Percentiles rank a stretch among this genome's conserved stretches.
Evolutionary conservation across 2,888 invertebrate genomes (phyloP).

Genomic region (Euclidia mi): DNA sequence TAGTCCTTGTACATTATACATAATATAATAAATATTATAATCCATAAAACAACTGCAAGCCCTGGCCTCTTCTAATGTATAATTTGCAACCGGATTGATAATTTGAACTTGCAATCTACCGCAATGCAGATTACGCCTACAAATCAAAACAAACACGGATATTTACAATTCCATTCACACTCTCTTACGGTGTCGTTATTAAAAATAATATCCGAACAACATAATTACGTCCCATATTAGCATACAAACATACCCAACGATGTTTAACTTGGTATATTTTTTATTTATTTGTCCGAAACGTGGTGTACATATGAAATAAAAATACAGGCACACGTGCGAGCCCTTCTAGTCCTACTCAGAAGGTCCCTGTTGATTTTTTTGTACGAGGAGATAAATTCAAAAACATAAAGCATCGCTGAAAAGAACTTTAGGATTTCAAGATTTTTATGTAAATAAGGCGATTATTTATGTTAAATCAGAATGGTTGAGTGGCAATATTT

Average conservation of each 20-base stretch:
- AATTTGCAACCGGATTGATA: too few relatives aligned
- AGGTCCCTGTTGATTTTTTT: too few relatives aligned
- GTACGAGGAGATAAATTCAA: slow-evolving; percentile 3
- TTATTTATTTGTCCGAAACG: slow-evolving; percentile 26
- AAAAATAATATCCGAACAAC: slow-evolving; percentile 9
- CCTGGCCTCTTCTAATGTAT: too few relatives aligned
- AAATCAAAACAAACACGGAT: too few relatives aligned
- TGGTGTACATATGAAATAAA: slow-evolving; percentile 23
- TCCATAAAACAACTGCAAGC: too few relatives aligned
- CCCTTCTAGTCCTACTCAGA: too few relatives aligned
- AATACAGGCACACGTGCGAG: slow-evolving; percentile 1
- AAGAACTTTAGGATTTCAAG: slow-evolving; percentile 3
- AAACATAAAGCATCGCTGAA: slow-evolving; percentile 13
- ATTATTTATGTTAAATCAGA: slow-evolving; percentile 2
- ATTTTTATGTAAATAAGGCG: slow-evolving; percentile 15
- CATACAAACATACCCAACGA: slow-evolving; percentile 10
- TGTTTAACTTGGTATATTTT: slow-evolving; percentile 21
- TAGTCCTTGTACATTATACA: too few relatives aligned
- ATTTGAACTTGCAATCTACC: too few relatives aligned
- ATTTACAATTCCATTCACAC: slow-evolving; percentile 4
- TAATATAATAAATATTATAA: too few relatives aligned
- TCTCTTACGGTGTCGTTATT: neutral
- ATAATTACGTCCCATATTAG: slow-evolving; percentile 14
- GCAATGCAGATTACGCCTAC: too few relatives aligned
- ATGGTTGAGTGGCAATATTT: neutral